Conservation (phyloP, 92 coral and sea anemone species). For the Micromussa lordhowensis region DNA sequence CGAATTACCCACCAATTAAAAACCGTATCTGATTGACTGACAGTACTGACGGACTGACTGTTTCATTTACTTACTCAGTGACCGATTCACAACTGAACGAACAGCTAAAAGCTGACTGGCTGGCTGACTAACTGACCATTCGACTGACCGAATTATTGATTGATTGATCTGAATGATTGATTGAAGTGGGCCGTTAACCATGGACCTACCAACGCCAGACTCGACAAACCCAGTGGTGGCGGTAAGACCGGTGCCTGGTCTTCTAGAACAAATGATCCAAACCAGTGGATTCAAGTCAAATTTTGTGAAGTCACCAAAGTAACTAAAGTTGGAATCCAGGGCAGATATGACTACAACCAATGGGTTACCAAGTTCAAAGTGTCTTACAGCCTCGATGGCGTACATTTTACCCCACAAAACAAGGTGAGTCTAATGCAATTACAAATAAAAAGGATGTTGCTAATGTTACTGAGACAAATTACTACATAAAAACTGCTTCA, state of each 20-base stretch:
- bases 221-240: slow-evolving; percentile 2
- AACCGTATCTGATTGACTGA: too few relatives aligned
- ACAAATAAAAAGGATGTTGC: too few relatives aligned
- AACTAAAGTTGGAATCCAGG: slow-evolving; percentile 15
- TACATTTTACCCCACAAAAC: background rate
- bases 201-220: slow-evolving; percentile 23
- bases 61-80: too few relatives aligned
- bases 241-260: slow-evolving; percentile 28
- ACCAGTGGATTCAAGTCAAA: slow-evolving; percentile 23
- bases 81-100: too few relatives aligned
- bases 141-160: background rate
- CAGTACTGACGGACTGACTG: too few relatives aligned
- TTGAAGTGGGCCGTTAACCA: background rate
- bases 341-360: slow-evolving; percentile 10
- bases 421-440: background rate
- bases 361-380: slow-evolving; percentile 19
- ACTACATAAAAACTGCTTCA: too few relatives aligned
- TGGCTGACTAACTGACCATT: background rate
- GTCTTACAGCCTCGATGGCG: slow-evolving; percentile 3
- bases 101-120: too few relatives aligned
- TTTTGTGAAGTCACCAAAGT: slow-evolving; percentile 10
- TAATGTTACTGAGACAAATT: too few relatives aligned
- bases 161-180: background rate
- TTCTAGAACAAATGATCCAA: background rate
- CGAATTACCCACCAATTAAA: too few relatives aligned